Percentiles rank a stretch among this genome's conserved stretches.
These are phyloP conservation scores for Hyaena hyaena DNA, from an alignment of 2,113 vertebrate species.

Conservation along the genomic window DNA sequence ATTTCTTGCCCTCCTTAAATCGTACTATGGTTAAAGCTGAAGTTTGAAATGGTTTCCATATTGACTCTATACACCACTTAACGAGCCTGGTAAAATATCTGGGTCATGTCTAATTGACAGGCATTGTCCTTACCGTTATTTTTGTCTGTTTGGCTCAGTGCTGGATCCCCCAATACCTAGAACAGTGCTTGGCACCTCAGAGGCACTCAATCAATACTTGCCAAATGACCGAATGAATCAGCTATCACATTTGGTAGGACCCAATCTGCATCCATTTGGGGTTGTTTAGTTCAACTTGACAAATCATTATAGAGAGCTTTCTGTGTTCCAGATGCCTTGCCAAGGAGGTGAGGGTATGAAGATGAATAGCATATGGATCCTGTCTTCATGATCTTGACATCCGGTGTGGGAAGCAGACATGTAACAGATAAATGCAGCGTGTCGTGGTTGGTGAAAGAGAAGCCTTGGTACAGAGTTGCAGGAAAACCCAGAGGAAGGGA, in stretches of 20 bases:
- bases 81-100: not conserved
- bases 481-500: not conserved
- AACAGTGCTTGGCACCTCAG: conserved; percentile 19
- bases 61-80: not conserved
- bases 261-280: conserved; percentile 40
- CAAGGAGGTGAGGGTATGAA: conserved; percentile 9
- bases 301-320: conserved; percentile 54
- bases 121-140: not conserved
- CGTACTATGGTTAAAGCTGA: not conserved
- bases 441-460: not conserved
- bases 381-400: not conserved
- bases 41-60: not conserved
- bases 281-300: conserved; percentile 56
- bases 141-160: not conserved
- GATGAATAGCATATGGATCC: not conserved
- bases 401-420: not conserved
- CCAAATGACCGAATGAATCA: conserved; percentile 63
- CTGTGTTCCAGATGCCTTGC: conserved; percentile 33
- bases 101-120: not conserved
- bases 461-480: not conserved
- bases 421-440: not conserved
- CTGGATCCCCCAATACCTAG: not conserved
- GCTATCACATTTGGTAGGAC: conserved; percentile 22
- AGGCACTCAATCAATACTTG: conserved; percentile 49
- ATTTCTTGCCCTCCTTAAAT: not conserved